Base-by-base conservation (phyloP, 2,113 vertebrate genomes). In the Scortum barcoo region DNA sequence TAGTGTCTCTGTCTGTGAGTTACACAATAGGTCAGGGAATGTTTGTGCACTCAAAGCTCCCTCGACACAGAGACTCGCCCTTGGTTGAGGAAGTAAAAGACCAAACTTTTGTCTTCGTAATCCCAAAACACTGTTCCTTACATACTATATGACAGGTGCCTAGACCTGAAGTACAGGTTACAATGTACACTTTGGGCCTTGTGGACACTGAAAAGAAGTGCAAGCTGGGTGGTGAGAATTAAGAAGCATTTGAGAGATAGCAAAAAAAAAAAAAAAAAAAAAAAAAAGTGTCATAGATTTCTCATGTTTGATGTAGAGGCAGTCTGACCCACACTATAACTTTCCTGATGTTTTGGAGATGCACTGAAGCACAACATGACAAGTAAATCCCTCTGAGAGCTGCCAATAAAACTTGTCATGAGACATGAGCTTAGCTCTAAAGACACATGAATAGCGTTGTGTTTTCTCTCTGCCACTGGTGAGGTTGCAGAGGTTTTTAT, bases 101-200 rank as follows among this genome's bases (percentile, higher is more conserved):
- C 69, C 66, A 85, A 82, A 83, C 83, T 8, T 81, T 85, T 89
- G 81, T 89, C 61, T 80, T 61, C 22, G 0, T 86, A 83, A 90
- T 91, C 77, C 72, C 48, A 40, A 53, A 85, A 69, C 53, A 53
- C 75, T 75, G 33, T 72, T 36, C 24, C 46, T 72, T 38, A 72
- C 75, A 44, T 4, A 13, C 44, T 50, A n/a, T n/a, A n/a, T 75
- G 80, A 83, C 78, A 90, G 78, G 81, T 75, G 73, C 61, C 46
- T 58, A 19, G 50, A 91, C 92, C 83, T 89, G 93, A 91, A 83
- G 65, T 74, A 80, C 92, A 78, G 80, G 92, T 94, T 92, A 61
- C 19, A 77, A 44, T 66, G 79, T 36, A 74, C 74, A 80, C 85
- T 72, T 73, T 26, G 19, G 24, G 58, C 42, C 63, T 80, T 16